Base-by-base conservation (phyloP, 2,113 vertebrate genomes). In the Sander vitreus region DNA sequence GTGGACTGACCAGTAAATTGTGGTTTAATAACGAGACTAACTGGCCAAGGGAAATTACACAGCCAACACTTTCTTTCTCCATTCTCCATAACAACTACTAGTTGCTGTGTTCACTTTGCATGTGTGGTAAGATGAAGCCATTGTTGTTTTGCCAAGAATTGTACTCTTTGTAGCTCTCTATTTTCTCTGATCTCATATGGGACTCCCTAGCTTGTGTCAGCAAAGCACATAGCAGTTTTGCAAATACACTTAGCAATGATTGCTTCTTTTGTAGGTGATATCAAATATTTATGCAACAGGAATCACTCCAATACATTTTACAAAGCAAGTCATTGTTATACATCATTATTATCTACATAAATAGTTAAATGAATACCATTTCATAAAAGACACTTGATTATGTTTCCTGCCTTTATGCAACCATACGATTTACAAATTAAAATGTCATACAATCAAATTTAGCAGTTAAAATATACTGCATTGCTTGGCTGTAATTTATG, bases 11-110 rank as follows among this genome's bases (percentile, higher is more conserved):
- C 88, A 80, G 87, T 93, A 93, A 93, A 94, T 85, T 92, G 80
- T 76, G 79, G 81, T 91, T 94, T 94, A 93, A 92, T 94, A 94
- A 93, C 66, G 62, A 90, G 92, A 77, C 68, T 83, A 89, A 92
- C 84, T 87, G 85, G 81, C 89, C 73, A 51, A 63, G 66, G 50
- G 47, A 83, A 83, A 85, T 86, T 25, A 80, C 77, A 64, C 0
- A 45, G 39, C 72, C 55, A 30, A 33, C 54, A 30, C 39, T 63
- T 60, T 67, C 55, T 63, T 45, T 81, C 76, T 78, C 45, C 72
- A 21, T 30, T 74, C 68, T 58, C 14, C 11, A 11, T 77, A 58
- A 55, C 43, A 81, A 50, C 58, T 71, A 48, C 21, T 55, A 45
- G 50, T 70, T 74, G 36, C 23, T 73, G 55, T 23, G 16, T 19